Conservation (phyloP, 1,140 invertebrate species). For the Pentalonia nigronervosa region DNA sequence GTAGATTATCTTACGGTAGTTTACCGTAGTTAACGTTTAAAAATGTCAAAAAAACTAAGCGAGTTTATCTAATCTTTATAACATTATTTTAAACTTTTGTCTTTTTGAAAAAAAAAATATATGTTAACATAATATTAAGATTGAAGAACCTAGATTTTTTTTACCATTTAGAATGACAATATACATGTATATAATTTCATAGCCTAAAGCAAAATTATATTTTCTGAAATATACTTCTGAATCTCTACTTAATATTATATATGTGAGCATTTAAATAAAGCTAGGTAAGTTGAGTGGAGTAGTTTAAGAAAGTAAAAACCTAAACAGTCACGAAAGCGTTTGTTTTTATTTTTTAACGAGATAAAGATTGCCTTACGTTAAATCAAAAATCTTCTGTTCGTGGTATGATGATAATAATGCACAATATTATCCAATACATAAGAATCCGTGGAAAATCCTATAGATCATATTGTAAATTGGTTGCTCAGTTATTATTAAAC, state of each 20-base stretch:
- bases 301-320: background rate
- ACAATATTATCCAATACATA: too few relatives aligned
- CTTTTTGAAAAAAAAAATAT: background rate
- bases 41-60: background rate
- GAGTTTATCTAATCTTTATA: background rate
- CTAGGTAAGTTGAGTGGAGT: background rate
- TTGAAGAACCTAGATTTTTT: background rate
- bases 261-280: background rate
- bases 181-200: too few relatives aligned
- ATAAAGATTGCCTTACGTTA: too few relatives aligned
- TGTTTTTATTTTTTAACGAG: too few relatives aligned
- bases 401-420: too few relatives aligned
- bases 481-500: conserved; percentile 3
- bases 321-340: too few relatives aligned
- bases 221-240: background rate
- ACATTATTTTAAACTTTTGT: background rate
- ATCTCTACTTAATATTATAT: background rate
- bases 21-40: too few relatives aligned
- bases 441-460: background rate
- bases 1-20: background rate
- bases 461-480: background rate
- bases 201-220: background rate
- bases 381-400: too few relatives aligned
- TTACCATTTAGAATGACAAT: too few relatives aligned
- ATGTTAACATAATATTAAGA: background rate